A percentile compares a stretch with the other conserved stretches of the same genome.
phyloP scores from a whole-genome alignment of 2,113 vertebrate genomes.

The Prietella phreatophila region DNA sequence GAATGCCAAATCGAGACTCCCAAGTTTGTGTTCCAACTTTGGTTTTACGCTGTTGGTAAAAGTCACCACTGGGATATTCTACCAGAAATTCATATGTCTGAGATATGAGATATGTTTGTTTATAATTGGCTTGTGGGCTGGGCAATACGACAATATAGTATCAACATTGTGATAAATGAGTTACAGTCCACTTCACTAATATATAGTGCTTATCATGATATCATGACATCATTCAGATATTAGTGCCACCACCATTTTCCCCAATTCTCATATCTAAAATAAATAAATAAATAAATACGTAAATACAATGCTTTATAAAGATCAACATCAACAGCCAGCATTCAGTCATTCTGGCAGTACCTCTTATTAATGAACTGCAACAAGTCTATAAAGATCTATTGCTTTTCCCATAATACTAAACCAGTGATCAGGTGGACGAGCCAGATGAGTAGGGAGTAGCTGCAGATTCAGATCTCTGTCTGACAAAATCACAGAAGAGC shows the following conservation, averaged over 20 bases:
- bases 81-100: not conserved
- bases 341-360: not conserved
- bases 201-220: not conserved
- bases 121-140: not conserved
- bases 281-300: not conserved
- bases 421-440: not conserved
- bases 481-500: conserved; percentile 7
- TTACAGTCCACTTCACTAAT: not conserved
- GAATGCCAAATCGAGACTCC: not conserved
- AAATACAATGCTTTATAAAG: not conserved
- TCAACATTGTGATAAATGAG: not conserved
- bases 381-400: not conserved
- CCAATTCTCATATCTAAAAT: not conserved
- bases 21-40: too few species aligned
- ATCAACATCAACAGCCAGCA: not conserved
- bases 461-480: not conserved
- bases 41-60: too few species aligned
- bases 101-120: not conserved
- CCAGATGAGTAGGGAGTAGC: not conserved
- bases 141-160: not conserved
- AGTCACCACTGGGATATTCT: not conserved
- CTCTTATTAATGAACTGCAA: not conserved
- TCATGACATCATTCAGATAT: not conserved
- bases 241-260: not conserved
- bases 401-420: not conserved